Evolutionary conservation across 1,140 invertebrate species (phyloP).

Genomic region (Drosophila rhopaloa): DNA sequence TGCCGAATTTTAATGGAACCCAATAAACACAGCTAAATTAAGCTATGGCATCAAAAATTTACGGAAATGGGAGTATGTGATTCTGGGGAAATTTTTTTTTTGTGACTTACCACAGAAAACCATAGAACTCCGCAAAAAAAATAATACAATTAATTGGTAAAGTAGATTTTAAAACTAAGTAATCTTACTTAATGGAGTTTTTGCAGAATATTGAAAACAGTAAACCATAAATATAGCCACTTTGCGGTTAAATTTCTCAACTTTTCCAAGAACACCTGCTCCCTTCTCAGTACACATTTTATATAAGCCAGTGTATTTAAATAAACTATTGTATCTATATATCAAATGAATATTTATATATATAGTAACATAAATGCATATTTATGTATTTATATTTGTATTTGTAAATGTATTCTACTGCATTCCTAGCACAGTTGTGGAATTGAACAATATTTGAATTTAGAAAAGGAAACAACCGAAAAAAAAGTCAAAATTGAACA

Average conservation of each 20-base stretch:
- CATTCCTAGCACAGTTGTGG: constrained; percentile 81
- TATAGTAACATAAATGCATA: constrained; percentile 5
- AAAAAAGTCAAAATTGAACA: constrained; percentile 19
- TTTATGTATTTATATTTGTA: constrained; percentile 33
- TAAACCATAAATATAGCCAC: no score
- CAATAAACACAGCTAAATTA: constrained; percentile 10
- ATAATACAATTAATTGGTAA: no score
- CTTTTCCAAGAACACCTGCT: not conserved
- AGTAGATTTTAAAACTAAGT: no score
- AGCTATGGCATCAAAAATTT: not conserved
- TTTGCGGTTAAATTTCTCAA: no score
- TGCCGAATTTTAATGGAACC: constrained; percentile 55
- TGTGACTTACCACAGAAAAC: no score
- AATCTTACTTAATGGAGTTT: no score
- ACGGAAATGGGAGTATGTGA: not conserved
- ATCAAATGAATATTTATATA: not conserved
- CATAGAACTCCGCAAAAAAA: no score
- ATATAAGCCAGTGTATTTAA: constrained; percentile 17
- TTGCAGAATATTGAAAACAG: no score
- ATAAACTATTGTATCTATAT: constrained; percentile 9
- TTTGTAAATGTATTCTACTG: constrained; percentile 67
- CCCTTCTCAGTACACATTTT: not conserved
- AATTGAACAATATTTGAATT: constrained; percentile 77
- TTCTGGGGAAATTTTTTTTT: not conserved
- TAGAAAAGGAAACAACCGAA: constrained; percentile 24